A percentile compares a stretch with the other conserved stretches of the same genome.
phyloP scores from a whole-genome alignment of 2,888 invertebrate species.

The Geophilus truncorum region DNA sequence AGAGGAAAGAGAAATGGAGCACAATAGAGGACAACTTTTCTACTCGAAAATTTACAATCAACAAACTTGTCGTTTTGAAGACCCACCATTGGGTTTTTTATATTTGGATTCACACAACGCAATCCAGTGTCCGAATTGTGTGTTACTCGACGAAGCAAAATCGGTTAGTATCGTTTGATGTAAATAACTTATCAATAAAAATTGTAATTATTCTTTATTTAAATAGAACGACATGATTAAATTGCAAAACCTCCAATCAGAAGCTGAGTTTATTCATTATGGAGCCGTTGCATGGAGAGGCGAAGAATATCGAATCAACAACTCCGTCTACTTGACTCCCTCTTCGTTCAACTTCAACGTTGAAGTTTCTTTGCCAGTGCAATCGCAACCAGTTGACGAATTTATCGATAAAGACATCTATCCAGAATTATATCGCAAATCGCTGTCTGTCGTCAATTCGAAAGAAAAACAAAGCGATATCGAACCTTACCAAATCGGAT shows the following conservation, averaged over 20 bases:
- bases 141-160: not conserved
- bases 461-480: constrained; percentile 66
- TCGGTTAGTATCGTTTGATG: not conserved
- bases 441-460: no score
- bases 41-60: not conserved
- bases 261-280: no score
- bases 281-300: no score
- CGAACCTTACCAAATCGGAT: constrained; percentile 71
- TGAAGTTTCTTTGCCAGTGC: not conserved
- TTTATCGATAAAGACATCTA: no score
- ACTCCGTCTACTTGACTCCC: not conserved
- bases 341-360: not conserved
- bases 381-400: constrained; percentile 57
- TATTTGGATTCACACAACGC: not conserved
- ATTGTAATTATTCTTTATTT: not conserved
- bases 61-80: constrained; percentile 49
- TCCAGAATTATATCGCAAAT: constrained; percentile 75
- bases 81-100: constrained; percentile 42
- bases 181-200: not conserved
- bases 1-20: not conserved
- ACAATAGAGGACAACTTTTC: not conserved
- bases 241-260: no score
- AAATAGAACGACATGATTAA: no score
- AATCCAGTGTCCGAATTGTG: not conserved
- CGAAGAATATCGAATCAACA: not conserved